Conservation (phyloP, 2,797 vertebrate genomes). For the Bufotes viridis region DNA sequence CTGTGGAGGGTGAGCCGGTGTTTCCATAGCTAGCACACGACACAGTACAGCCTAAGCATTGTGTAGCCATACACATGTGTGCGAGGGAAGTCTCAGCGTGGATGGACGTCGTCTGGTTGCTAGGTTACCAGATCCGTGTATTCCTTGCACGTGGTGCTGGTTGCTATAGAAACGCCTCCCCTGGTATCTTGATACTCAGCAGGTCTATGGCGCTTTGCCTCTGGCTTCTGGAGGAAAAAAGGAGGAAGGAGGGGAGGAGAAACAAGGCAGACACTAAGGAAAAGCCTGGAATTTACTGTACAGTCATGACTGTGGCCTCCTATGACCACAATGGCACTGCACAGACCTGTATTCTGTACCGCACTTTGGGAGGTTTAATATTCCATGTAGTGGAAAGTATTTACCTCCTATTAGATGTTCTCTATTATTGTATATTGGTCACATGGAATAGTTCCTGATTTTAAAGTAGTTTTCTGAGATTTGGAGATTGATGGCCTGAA, state of each 20-base stretch:
- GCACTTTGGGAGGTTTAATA: not conserved
- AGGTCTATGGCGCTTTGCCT: slow-evolving; percentile 65
- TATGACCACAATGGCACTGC: not conserved
- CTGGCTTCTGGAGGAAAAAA: slow-evolving; percentile 53
- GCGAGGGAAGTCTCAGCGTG: slow-evolving; percentile 40
- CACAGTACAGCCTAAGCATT: not conserved
- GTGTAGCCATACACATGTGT: slow-evolving; percentile 32
- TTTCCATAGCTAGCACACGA: not conserved
- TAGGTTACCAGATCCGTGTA: slow-evolving; percentile 64
- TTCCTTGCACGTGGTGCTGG: slow-evolving; percentile 64
- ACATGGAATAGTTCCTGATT: not conserved
- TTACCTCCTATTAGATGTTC: not conserved
- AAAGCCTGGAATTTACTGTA: slow-evolving; percentile 9
- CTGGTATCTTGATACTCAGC: slow-evolving; percentile 69
- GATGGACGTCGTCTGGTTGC: slow-evolving; percentile 62
- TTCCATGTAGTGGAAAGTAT: not conserved
- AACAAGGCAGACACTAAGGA: not conserved
- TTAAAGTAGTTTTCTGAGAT: not conserved
- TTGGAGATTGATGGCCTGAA: too few relatives aligned
- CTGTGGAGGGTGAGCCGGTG: not conserved
- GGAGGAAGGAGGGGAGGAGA: slow-evolving; percentile 37
- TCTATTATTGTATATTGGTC: not conserved
- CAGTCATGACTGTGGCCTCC: not conserved
- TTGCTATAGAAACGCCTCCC: slow-evolving; percentile 65
- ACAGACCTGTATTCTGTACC: not conserved